These are phyloP conservation scores for Natrix natrix DNA, from an alignment of 2,797 vertebrate genomes.

Conservation along the genomic window DNA sequence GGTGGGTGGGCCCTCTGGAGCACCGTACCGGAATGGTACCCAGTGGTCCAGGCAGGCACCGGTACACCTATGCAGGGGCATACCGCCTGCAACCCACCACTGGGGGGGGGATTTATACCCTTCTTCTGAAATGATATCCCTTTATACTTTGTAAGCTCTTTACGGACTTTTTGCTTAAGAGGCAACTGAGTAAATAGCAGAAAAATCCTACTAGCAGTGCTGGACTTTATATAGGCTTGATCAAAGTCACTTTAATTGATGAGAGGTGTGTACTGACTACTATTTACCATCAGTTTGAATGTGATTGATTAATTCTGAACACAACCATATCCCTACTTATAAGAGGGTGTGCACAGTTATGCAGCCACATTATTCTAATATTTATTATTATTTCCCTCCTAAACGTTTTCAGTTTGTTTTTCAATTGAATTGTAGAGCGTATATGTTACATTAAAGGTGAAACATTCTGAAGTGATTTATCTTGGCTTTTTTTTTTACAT, in stretches of 20 bases:
- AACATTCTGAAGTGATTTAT: too few species aligned
- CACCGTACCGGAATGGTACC: too few species aligned
- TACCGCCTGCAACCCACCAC: too few species aligned
- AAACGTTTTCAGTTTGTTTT: neutral
- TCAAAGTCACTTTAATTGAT: neutral
- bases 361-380: neutral
- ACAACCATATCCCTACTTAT: neutral
- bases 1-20: too few species aligned
- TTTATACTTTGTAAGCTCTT: neutral
- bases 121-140: neutral
- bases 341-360: neutral
- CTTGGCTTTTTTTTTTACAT: too few species aligned
- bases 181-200: neutral
- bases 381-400: neutral
- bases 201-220: neutral
- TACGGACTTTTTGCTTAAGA: neutral
- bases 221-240: neutral
- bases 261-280: neutral
- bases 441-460: neutral
- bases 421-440: neutral
- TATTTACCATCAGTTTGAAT: neutral
- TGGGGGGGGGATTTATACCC: neutral
- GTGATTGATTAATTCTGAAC: neutral
- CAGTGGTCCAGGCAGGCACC: too few species aligned
- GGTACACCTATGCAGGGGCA: too few species aligned